Evolutionary conservation across 2,888 invertebrate species (phyloP).

Genomic region (Daptonema setosum): DNA sequence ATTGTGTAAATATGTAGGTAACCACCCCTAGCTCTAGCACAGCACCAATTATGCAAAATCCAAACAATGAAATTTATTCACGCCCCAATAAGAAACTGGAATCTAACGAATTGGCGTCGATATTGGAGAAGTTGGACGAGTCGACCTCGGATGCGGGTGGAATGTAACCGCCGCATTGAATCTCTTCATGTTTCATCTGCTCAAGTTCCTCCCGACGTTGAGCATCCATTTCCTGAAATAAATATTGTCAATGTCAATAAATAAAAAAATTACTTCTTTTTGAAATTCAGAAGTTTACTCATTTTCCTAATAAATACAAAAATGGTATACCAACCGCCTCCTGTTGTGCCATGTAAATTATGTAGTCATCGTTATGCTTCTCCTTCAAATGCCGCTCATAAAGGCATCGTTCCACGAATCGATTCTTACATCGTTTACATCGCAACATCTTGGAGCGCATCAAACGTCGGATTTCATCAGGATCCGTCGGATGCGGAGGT

Average conservation of each 20-base stretch:
- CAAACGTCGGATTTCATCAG: slow-evolving; percentile 17
- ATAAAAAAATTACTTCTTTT: no score
- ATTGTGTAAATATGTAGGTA: no score
- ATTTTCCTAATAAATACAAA: no score
- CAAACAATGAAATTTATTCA: no score
- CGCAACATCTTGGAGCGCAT: slow-evolving; percentile 23
- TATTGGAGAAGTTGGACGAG: slow-evolving; percentile 3
- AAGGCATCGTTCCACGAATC: slow-evolving; percentile 23
- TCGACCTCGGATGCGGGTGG: slow-evolving; percentile 23
- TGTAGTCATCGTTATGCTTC: slow-evolving; percentile 20
- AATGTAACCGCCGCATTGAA: slow-evolving; percentile 24
- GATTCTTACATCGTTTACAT: slow-evolving; percentile 23
- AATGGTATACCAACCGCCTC: slow-evolving; percentile 10
- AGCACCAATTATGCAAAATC: no score
- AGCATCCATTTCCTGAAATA: slow-evolving; percentile 15
- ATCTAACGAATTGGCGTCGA: slow-evolving; percentile 9
- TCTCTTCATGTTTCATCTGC: slow-evolving; percentile 20
- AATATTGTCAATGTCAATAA: not conserved
- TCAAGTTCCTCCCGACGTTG: slow-evolving; percentile 20
- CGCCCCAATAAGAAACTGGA: no score
- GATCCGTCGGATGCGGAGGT: slow-evolving; percentile 16
- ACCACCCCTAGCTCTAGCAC: no score
- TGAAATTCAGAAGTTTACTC: no score
- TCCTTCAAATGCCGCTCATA: slow-evolving; percentile 23
- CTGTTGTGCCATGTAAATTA: slow-evolving; percentile 21